Evolutionary conservation across 2,113 vertebrate genomes (phyloP), one percentile per base, ranked within the genome.

Genomic region (Morone chrysops): DNA sequence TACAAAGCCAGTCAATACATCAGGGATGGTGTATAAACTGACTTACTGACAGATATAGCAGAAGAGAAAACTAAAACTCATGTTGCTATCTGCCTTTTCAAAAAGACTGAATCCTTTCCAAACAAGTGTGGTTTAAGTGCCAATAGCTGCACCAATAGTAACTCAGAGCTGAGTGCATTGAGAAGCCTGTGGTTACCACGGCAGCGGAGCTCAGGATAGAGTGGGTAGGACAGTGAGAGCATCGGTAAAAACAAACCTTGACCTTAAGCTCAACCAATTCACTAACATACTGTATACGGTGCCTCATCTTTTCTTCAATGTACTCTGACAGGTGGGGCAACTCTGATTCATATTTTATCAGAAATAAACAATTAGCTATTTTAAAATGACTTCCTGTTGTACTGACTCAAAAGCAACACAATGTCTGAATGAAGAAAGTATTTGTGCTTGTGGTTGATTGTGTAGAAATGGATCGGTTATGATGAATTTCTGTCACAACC

Each of bases 401-500:
- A 41, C 14, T 31, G 8, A 3, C 38, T 74, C 8, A 1, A 38
- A 41, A 45, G 13, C 3, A 67, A 16, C 13, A n/a, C n/a, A 48
- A 59, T 5, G 6, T n/a, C 4, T 48, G 36, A 70, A 74, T 31
- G 54, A 1, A 48, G 38, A 68, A 6, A 14, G 2, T 5, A 16
- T 76, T 20, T 92, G 93, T 93, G 73, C 84, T 88, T 81, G 87
- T 43, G 62, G 90, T 36, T 0, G 4, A 89, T 25, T 63, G 85
- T 87, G 85, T 48, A 84, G 87, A 85, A 89, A 92, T 47, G 0
- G 11, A 87, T 90, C 83, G 51, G 51, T 8, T 57, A 72, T 53
- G 81, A 92, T 84, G 40, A 50, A 89, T 90, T 92, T 83, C 86
- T 69, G 45, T 84, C 81, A 88, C 87, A 80, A 81, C 90, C 69